Conservation (phyloP, 2,888 invertebrate genomes). For the Spicauda simplicius region DNA sequence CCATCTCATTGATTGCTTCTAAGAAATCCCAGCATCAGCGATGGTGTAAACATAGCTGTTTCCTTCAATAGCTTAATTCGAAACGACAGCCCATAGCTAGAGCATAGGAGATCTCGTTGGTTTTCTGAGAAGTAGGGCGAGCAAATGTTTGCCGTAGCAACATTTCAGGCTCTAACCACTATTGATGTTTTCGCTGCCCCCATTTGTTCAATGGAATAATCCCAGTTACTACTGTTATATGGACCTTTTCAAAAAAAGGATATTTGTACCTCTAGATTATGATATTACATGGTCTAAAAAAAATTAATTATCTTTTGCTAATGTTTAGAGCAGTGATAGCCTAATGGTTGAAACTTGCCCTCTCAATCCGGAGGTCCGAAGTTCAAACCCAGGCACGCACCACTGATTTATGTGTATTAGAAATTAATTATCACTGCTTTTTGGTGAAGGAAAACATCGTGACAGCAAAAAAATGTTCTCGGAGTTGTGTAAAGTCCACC, state of each 20-base stretch:
- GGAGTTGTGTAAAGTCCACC: too few relatives aligned
- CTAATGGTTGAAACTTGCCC: too few relatives aligned
- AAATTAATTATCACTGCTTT: too few relatives aligned
- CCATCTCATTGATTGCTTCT: background rate
- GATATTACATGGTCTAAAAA: too few relatives aligned
- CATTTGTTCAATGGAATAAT: background rate
- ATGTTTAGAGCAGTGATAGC: too few relatives aligned
- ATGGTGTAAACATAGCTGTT: background rate
- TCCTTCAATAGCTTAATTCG: slow-evolving; percentile 10
- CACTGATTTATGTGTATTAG: too few relatives aligned
- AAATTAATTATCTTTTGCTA: too few relatives aligned
- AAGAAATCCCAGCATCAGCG: background rate
- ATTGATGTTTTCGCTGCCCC: slow-evolving; percentile 2
- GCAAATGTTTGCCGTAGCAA: slow-evolving; percentile 25
- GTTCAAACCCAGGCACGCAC: too few relatives aligned
- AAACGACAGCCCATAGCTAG: background rate
- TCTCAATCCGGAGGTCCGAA: too few relatives aligned
- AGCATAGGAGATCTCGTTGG: slow-evolving; percentile 1
- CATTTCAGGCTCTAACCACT: slow-evolving; percentile 10
- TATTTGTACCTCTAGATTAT: too few relatives aligned
- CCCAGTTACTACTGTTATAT: background rate
- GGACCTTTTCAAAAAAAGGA: background rate
- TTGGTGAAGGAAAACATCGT: too few relatives aligned
- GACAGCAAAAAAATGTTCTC: too few relatives aligned
- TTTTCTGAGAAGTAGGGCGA: slow-evolving; percentile 21